Evolutionary conservation across 1,140 invertebrate genomes (phyloP), one percentile per base, ranked within the genome.

Genomic region (Hylyphantes graminicola): DNA sequence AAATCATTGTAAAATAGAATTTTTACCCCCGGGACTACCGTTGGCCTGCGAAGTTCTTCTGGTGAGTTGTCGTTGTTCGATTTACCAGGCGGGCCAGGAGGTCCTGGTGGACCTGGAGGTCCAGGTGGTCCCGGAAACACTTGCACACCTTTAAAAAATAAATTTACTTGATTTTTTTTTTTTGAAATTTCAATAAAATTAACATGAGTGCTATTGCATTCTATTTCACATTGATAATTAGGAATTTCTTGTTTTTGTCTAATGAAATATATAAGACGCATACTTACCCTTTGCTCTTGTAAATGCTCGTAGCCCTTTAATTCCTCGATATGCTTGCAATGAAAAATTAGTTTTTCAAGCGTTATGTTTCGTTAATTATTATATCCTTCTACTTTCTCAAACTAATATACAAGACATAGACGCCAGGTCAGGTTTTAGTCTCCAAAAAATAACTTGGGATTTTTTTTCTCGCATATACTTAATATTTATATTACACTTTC

Each of bases 51-150:
- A 15, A 73, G 50, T 70, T 86, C 78, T 80, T 86, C 82, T 54
- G 78, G 78, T 50, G 80, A 54, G 65, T 54, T 65, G 15, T 82
- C 55, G 50, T 48, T n/a, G 35, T 59, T 61, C 35, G 78, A 50
- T 59, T 76, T 82, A 13, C 87, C 87, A 54, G 85, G 85, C n/a
- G 86, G 61, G 7, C 82, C 82, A 54, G 82, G 82, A 50, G 74
- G 82, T 17, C 82, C 82, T 15, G 82, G 82, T 21, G 82, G 82
- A 12, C 82, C 82, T 5, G 82, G 82, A 35, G 82, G 82, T 61
- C 80, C 80, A 10, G 80, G 80, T 10, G 70, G 80, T 6, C 82
- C 82, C 19, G 80, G 70, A 19, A 82, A 74, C 13, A 82, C 59
- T 57, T 82, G 80, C 9, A 74, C 68, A 13, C 80, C 80, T 82